A percentile compares a stretch with the other conserved stretches of the same genome.
Evolutionary conservation across 2,888 invertebrate species (phyloP).

Genomic region (Pinctada fucata): DNA sequence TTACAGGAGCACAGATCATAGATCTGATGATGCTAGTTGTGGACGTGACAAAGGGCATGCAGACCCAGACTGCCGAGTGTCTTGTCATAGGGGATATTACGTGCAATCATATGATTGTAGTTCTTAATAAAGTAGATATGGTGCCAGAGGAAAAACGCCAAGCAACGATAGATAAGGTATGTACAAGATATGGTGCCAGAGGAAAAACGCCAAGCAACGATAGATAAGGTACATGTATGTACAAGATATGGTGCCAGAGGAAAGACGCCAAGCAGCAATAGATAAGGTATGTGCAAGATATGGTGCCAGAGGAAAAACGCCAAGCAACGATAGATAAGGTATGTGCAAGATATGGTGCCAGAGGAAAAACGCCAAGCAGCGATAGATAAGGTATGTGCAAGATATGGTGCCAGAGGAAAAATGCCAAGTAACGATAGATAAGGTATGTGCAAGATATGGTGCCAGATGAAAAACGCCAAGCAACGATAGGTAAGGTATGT

Average conservation of each 20-base stretch:
- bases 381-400: conserved; percentile 79
- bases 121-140: conserved; percentile 85
- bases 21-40: conserved; percentile 85
- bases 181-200: conserved; percentile 78
- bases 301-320: conserved; percentile 79
- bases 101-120: conserved; percentile 82
- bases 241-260: conserved; percentile 80
- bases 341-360: conserved; percentile 79
- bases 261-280: conserved; percentile 77
- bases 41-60: conserved; percentile 85
- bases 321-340: conserved; percentile 80
- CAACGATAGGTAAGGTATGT: conserved; percentile 80
- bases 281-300: conserved; percentile 78
- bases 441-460: conserved; percentile 81
- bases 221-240: conserved; percentile 81
- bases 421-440: conserved; percentile 78
- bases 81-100: conserved; percentile 84
- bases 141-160: conserved; percentile 78
- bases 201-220: conserved; percentile 76
- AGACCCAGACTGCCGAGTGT: conserved; percentile 88
- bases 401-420: conserved; percentile 79
- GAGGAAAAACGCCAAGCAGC: conserved; percentile 76
- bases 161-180: conserved; percentile 80
- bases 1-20: conserved; percentile 84
- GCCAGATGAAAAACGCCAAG: conserved; percentile 77